These are phyloP conservation scores for Theocolax elegans DNA, from an alignment of 1,140 invertebrate genomes.

Conservation along the genomic window DNA sequence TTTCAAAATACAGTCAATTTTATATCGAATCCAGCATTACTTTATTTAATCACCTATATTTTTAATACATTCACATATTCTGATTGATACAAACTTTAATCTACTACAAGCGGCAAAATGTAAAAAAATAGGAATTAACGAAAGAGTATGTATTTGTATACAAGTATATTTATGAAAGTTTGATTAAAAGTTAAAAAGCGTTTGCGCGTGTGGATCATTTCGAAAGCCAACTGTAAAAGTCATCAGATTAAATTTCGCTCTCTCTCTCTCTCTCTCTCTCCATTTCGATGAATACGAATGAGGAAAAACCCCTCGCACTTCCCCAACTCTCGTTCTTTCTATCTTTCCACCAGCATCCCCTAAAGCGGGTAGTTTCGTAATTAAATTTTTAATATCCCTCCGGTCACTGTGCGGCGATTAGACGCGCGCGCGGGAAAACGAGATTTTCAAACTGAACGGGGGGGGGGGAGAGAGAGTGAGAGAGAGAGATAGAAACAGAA, in stretches of 20 bases:
- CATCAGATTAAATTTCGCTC: conserved; percentile 13
- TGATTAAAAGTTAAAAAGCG: conserved; percentile 34
- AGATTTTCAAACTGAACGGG: not conserved
- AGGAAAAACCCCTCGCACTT: not conserved
- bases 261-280: conserved; percentile 9
- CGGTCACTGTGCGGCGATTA: not conserved
- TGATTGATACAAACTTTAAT: no score
- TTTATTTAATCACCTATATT: no score
- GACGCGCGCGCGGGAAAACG: not conserved
- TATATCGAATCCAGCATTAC: no score
- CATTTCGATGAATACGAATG: conserved; percentile 38
- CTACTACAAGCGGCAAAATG: no score
- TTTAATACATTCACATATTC: no score
- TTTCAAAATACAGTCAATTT: no score
- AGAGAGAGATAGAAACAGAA: no score
- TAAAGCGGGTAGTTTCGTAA: conserved; percentile 40
- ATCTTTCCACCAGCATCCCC: not conserved
- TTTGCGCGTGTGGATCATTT: not conserved
- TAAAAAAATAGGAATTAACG: no score
- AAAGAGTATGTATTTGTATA: no score
- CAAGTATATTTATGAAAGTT: conserved; percentile 22
- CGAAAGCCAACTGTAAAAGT: not conserved
- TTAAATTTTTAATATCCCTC: conserved; percentile 50
- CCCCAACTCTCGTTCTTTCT: not conserved
- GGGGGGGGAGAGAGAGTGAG: no score